Base-by-base conservation (phyloP, 2,888 invertebrate species). In the Actias luna region DNA sequence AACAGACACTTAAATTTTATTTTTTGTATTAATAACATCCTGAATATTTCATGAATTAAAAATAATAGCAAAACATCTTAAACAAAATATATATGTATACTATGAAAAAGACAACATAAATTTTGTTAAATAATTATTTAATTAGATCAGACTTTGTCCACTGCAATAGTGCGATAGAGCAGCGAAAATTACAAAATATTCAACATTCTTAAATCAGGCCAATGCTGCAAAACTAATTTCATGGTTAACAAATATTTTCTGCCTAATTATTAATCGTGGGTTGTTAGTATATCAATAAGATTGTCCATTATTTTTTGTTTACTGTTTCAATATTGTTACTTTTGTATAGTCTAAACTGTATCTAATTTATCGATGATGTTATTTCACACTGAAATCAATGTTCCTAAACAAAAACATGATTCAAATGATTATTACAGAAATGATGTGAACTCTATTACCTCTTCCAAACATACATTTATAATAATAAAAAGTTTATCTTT, bases 181-280 rank as follows among this genome's bases (percentile, higher is more conserved):
- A 50, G 46, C 25, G 16, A 50, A 25, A 4, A 50, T 50, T 50
- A 25, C 25, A 50, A 50, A 50, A 50, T 50, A 12, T 12, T 25
- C 46, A 22, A 50, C 46, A 12, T 12, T 50, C 46, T 29, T 25
- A 36, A 61, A 59, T 59, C 35, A 29, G 55, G 59, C 59, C 63
- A 61, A 42, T 50, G 46, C 39, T 36, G 31, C 31, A 58, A 65
- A 36, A 22, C 27, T 57, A 57, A 65, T 65, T 65, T 61, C 61
- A 61, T 65, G 65, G 65, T 57, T 27, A 4, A n/a, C 35, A 61
- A 61, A 22, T 60, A 42, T 39, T 58, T 65, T 52, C 60, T 57
- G 57, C 36, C 18, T 58, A 61, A 65, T 61, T 63, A 59, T 5
- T 29, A 55, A 29, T 16, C 55, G 55, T 50, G 22, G 22, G 12